Conservation (phyloP, 2,888 invertebrate genomes). For the Bellardia pandia region DNA sequence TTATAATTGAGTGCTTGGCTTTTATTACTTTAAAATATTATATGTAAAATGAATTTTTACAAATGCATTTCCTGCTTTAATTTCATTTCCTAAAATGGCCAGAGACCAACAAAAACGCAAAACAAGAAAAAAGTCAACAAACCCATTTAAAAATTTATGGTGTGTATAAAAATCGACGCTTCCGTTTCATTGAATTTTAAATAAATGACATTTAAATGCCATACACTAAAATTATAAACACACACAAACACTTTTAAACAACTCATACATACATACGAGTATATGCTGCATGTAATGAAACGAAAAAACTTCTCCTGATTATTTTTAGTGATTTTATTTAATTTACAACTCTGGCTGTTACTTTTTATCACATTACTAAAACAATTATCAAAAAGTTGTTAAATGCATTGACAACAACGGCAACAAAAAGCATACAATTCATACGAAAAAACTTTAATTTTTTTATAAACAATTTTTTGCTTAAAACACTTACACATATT, state of each 20-base stretch:
- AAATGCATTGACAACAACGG: slow-evolving; percentile 37
- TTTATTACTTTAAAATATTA: slow-evolving; percentile 19
- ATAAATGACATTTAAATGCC: slow-evolving; percentile 69
- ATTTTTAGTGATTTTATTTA: slow-evolving; percentile 59
- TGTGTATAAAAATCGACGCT: slow-evolving; percentile 74
- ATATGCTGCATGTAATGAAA: not conserved
- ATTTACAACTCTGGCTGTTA: slow-evolving; percentile 38
- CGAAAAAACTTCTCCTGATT: slow-evolving; percentile 26
- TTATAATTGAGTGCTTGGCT: not conserved
- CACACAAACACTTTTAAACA: slow-evolving; percentile 27
- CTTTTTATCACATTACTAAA: slow-evolving; percentile 68
- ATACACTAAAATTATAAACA: slow-evolving; percentile 60
- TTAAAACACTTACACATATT: not conserved
- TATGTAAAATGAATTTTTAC: not conserved
- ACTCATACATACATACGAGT: slow-evolving; percentile 1
- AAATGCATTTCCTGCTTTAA: slow-evolving; percentile 49
- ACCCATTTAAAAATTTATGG: slow-evolving; percentile 80
- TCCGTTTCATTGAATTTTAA: slow-evolving; percentile 74
- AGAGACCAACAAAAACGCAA: not conserved
- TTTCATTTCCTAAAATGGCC: slow-evolving; percentile 31
- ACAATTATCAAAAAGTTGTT: slow-evolving; percentile 68
- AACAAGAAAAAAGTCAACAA: slow-evolving; percentile 77
- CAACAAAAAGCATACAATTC: slow-evolving; percentile 1
- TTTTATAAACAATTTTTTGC: not conserved
- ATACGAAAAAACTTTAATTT: not conserved